Percentiles rank a stretch among this genome's conserved stretches.
These are phyloP conservation scores for Disparrhopalites patrizii DNA, from an alignment of 2,888 invertebrate genomes.

Conservation along the genomic window DNA sequence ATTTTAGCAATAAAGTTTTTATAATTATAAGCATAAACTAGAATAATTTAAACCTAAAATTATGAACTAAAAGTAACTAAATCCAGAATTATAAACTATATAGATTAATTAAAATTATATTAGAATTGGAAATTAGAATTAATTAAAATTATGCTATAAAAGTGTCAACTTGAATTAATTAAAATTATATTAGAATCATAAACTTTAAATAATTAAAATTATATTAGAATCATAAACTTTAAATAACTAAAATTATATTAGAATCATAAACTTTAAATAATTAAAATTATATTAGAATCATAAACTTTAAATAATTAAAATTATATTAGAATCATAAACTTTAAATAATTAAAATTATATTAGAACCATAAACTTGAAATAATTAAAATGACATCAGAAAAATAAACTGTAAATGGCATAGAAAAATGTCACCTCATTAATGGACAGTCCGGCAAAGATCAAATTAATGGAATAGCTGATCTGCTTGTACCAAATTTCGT, in stretches of 20 bases:
- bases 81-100: neutral
- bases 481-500: constrained; percentile 36
- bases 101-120: neutral
- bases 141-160: neutral
- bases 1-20: too few species aligned
- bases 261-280: too few species aligned
- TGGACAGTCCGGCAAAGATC: constrained; percentile 27
- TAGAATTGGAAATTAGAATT: neutral
- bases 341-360: neutral
- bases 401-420: neutral
- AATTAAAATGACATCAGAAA: neutral
- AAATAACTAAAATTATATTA: too few species aligned
- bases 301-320: too few species aligned
- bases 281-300: neutral
- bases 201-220: neutral
- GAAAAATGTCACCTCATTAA: constrained; percentile 29
- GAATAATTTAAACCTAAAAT: too few species aligned
- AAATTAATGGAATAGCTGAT: constrained; percentile 24
- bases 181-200: neutral
- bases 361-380: neutral
- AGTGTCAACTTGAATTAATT: neutral
- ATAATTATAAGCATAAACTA: too few species aligned
- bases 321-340: too few species aligned
- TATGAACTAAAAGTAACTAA: neutral
- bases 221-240: neutral